Conservation (phyloP, 2,888 invertebrate species). For the Synanthedon tipuliformis region DNA sequence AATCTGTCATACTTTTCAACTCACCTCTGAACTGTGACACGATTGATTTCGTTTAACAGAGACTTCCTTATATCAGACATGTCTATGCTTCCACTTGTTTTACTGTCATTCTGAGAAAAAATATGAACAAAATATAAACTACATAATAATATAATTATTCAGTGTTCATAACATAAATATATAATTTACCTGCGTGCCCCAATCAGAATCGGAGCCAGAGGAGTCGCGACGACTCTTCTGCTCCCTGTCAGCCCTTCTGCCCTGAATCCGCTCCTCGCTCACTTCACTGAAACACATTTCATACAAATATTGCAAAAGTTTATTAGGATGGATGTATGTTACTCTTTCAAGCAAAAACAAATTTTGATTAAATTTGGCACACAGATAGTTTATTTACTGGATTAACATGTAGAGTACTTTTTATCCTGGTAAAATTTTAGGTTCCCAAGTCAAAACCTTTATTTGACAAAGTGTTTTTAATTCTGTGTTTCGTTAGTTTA, state of each 20-base stretch:
- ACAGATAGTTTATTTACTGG: too few relatives aligned
- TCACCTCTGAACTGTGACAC: constrained; percentile 60
- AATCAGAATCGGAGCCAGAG: constrained; percentile 81
- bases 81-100: constrained; percentile 74
- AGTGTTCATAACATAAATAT: too few relatives aligned
- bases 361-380: too few relatives aligned
- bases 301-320: too few relatives aligned
- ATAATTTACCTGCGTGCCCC: constrained; percentile 69
- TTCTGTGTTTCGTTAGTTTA: too few relatives aligned
- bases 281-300: constrained; percentile 59
- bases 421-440: too few relatives aligned
- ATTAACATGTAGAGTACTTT: too few relatives aligned
- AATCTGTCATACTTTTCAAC: constrained; percentile 45
- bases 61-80: constrained; percentile 79
- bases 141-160: too few relatives aligned
- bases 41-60: constrained; percentile 77
- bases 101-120: constrained; percentile 72
- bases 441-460: too few relatives aligned
- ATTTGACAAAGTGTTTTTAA: too few relatives aligned
- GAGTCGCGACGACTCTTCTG: constrained; percentile 65
- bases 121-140: not conserved
- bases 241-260: constrained; percentile 74
- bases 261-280: constrained; percentile 76
- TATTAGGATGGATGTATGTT: too few relatives aligned
- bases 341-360: too few relatives aligned